Evolutionary conservation across 2,888 invertebrate genomes (phyloP), one percentile per base, ranked within the genome.

Genomic region (Meliscaeva auricollis): DNA sequence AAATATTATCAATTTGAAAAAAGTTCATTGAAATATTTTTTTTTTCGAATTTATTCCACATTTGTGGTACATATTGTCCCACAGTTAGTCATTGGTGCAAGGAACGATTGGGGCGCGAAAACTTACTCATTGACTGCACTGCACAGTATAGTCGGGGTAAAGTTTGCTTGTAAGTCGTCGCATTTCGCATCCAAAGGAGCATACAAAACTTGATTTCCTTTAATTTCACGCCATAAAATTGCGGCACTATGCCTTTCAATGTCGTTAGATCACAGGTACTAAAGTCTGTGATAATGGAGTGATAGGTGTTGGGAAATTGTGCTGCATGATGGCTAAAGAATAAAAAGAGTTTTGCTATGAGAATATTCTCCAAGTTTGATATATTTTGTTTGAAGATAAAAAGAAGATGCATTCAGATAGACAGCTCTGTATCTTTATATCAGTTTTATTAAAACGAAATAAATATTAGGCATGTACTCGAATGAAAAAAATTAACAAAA

Each of bases 191-290:
- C 17, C 46, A 15, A 8, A 17, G 17, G 17, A 8, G 8, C 48
- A 48, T 48, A 17, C 58, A 48, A 52, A 64, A 69, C 83, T 62
- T 83, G 83, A 78, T 79, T 83, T 79, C 44, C 68, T 74, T 83
- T 74, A 78, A 83, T 83, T 74, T 74, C 56, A 32, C 56, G 54
- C 56, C 78, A 78, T 78, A 74, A 78, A 79, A 56, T 41, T 68
- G 68, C 62, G 62, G 48, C 6, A 32, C 1, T 32, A 41, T 46
- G 60, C 50, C 64, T 52, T 48, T 26, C 26, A 46, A 32, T 35
- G 70, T 66, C 52, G 58, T 58, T 76, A 44, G 72, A 66, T 64
- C 56, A 26, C 56, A 17, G 54, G 54, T 15, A 68, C 46, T 54
- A 38, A 50, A 44, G 30, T 3, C n/a, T 69, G 48, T 4, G 26